A percentile compares a stretch with the other conserved stretches of the same genome.
Evolutionary conservation across 2,888 invertebrate genomes (phyloP).

Genomic region (Coleophora deauratella): DNA sequence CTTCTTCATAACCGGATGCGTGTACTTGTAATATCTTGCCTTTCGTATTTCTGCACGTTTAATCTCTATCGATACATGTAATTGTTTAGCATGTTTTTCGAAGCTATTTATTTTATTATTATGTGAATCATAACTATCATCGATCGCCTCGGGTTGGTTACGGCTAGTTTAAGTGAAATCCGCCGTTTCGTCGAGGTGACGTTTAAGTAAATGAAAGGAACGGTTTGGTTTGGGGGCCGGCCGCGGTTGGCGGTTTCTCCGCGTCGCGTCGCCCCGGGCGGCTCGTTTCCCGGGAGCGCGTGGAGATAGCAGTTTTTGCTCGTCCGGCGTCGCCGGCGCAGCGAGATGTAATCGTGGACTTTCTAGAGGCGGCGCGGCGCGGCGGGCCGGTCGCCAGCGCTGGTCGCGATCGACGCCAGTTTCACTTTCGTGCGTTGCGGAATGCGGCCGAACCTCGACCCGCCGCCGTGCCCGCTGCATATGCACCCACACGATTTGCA

Average conservation of each 20-base stretch:
- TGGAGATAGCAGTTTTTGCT: constrained; percentile 62
- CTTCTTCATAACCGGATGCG: too few species aligned
- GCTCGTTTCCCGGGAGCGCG: constrained; percentile 57
- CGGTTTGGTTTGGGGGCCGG: constrained; percentile 33
- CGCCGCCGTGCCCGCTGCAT: constrained; percentile 32
- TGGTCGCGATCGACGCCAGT: constrained; percentile 22
- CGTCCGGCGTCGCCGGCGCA: constrained; percentile 47
- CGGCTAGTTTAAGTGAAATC: constrained; percentile 46
- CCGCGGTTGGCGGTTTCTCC: constrained; percentile 49
- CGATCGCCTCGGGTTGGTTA: constrained; percentile 31
- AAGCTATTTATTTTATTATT: not conserved
- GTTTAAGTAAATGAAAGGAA: constrained; percentile 49
- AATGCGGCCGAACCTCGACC: constrained; percentile 73
- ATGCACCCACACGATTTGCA: constrained; percentile 6
- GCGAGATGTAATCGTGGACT: constrained; percentile 67
- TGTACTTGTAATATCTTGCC: too few species aligned
- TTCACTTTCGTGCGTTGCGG: constrained; percentile 69
- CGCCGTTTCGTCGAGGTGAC: constrained; percentile 31
- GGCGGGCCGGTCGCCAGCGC: constrained; percentile 39
- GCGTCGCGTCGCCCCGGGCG: constrained; percentile 47
- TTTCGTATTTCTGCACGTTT: not conserved
- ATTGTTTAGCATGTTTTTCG: too few species aligned
- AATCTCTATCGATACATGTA: not conserved
- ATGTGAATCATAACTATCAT: not conserved
- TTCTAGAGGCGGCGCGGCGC: constrained; percentile 60